A percentile compares a stretch with the other conserved stretches of the same genome.
phyloP scores from a whole-genome alignment of 2,113 vertebrate genomes.

The Carassius carassius region DNA sequence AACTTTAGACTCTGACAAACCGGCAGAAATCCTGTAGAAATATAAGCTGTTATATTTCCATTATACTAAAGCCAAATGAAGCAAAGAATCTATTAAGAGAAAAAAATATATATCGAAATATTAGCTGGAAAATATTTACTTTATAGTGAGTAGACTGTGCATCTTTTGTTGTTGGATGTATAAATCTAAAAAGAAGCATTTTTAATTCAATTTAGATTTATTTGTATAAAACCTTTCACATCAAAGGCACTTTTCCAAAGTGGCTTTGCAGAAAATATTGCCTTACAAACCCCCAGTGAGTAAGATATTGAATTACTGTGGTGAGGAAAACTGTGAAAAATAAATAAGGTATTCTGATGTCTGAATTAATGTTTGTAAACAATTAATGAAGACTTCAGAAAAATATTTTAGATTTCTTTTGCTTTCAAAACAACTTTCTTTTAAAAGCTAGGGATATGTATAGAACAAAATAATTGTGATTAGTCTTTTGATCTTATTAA shows the following conservation, averaged over 20 bases:
- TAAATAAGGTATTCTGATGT: not conserved
- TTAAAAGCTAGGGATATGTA: not conserved
- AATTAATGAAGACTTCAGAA: not conserved
- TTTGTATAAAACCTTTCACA: conserved; percentile 1
- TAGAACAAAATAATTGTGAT: not conserved
- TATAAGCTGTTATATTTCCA: not conserved
- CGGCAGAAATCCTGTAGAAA: not conserved
- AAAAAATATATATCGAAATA: not conserved
- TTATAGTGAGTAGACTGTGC: not conserved
- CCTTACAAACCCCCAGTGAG: not conserved
- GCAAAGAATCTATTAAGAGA: not conserved
- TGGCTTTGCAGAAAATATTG: not conserved
- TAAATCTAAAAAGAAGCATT: not conserved
- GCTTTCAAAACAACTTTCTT: not conserved
- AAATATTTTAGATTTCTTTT: not conserved
- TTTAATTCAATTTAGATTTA: not conserved
- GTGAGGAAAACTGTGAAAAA: not conserved
- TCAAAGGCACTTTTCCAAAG: not conserved
- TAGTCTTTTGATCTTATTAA: not conserved
- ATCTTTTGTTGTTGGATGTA: not conserved
- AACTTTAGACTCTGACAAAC: not conserved
- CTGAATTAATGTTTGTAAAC: not conserved
- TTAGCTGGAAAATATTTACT: not conserved
- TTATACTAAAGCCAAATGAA: not conserved
- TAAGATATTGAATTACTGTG: not conserved